Conservation (phyloP, 2,797 vertebrate genomes). For the Epinephelus malabaricus region DNA sequence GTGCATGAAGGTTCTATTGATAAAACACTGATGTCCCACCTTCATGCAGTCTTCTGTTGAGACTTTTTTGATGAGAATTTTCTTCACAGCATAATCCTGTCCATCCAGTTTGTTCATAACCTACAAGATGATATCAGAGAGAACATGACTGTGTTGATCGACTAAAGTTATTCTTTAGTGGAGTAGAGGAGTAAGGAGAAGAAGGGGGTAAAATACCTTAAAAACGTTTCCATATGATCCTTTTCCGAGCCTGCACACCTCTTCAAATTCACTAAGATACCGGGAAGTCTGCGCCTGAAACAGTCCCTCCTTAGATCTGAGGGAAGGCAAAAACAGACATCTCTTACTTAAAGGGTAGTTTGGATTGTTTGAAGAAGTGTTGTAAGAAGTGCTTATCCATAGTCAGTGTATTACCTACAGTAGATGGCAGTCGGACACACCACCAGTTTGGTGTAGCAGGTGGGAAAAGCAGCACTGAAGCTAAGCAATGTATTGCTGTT, state of each 20-base stretch:
- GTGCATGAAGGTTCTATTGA: background rate
- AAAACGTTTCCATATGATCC: conserved; percentile 96
- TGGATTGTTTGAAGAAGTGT: too few relatives aligned
- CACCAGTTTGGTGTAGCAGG: too few relatives aligned
- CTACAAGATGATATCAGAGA: conserved; percentile 78
- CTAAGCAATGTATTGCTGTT: too few relatives aligned
- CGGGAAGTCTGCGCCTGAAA: conserved; percentile 96
- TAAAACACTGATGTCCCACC: conserved; percentile 77
- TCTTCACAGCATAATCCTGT: conserved; percentile 96
- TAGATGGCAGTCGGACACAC: too few relatives aligned
- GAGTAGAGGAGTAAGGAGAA: background rate
- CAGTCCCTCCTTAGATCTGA: conserved; percentile 84
- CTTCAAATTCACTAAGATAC: conserved; percentile 97
- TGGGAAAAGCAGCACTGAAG: too few relatives aligned
- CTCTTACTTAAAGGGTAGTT: background rate
- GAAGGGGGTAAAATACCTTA: conserved; percentile 86
- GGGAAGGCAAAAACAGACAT: conserved; percentile 9
- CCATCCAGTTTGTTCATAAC: conserved; percentile 97
- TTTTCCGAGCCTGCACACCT: conserved; percentile 91
- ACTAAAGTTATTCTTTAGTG: background rate
- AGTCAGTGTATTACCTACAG: too few relatives aligned
- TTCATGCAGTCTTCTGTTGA: conserved; percentile 95
- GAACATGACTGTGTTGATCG: background rate
- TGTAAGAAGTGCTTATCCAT: too few relatives aligned
- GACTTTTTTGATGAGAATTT: conserved; percentile 96